phyloP scores from a whole-genome alignment of 2,888 invertebrate genomes.

The Calameuta idolon region DNA sequence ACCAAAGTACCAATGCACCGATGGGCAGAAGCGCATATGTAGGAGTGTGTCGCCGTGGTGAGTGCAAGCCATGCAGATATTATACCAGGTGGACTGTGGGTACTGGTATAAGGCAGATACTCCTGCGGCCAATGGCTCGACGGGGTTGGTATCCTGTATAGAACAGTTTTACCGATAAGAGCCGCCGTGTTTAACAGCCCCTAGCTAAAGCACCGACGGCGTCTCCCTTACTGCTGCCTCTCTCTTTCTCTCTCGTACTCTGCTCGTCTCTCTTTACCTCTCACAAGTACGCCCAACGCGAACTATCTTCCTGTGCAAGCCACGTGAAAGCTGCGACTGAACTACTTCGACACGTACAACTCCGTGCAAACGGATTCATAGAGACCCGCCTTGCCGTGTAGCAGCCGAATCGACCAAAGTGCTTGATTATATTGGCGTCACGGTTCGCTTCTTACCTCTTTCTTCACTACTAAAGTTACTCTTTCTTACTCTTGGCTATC shows the following conservation, averaged over 20 bases:
- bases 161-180: constrained; percentile 65
- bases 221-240: constrained; percentile 38
- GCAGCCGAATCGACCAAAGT: not conserved
- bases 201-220: constrained; percentile 54
- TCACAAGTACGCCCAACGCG: not conserved
- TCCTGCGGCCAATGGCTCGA: constrained; percentile 51
- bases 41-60: not conserved
- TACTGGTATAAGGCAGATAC: constrained; percentile 40
- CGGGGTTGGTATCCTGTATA: constrained; percentile 50
- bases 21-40: not conserved
- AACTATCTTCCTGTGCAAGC: constrained; percentile 1
- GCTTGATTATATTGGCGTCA: not conserved
- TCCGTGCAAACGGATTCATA: constrained; percentile 22
- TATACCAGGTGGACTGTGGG: constrained; percentile 1
- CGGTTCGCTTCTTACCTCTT: not conserved
- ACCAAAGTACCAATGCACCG: not conserved
- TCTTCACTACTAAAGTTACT: not conserved
- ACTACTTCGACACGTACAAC: constrained; percentile 26
- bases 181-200: constrained; percentile 62
- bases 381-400: constrained; percentile 1
- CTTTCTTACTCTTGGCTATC: not conserved
- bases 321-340: constrained; percentile 22
- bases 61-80: not conserved
- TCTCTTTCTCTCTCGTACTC: not conserved
- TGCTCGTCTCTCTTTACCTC: not conserved